phyloP scores from a whole-genome alignment of 2,888 invertebrate species.

The Macrophya alboannulata region DNA sequence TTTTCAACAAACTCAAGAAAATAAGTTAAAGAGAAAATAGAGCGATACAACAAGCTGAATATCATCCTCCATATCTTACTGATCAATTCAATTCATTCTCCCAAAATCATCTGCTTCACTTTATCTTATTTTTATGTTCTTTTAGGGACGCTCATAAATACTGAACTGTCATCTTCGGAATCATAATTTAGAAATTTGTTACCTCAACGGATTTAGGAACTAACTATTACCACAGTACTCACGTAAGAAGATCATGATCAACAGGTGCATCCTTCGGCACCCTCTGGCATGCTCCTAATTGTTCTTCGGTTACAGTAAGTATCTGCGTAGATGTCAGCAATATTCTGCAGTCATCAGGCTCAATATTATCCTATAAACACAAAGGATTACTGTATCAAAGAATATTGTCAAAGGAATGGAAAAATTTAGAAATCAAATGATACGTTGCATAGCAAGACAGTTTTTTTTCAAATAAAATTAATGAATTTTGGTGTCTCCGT shows the following conservation, averaged over 20 bases:
- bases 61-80: neutral
- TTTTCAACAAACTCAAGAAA: neutral
- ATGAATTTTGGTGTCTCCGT: neutral
- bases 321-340: constrained; percentile 85
- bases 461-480: constrained; percentile 23
- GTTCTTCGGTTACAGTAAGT: constrained; percentile 83
- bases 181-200: neutral
- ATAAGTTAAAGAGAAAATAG: neutral
- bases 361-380: constrained; percentile 76
- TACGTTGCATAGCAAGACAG: constrained; percentile 4
- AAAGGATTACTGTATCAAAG: constrained; percentile 45
- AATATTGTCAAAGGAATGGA: neutral
- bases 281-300: constrained; percentile 83
- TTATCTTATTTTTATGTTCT: neutral
- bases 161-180: neutral
- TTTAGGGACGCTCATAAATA: neutral
- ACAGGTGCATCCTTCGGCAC: constrained; percentile 85
- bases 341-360: constrained; percentile 85
- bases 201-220: neutral
- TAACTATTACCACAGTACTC: constrained; percentile 63
- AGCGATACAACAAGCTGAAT: neutral
- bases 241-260: constrained; percentile 84
- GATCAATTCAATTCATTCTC: neutral
- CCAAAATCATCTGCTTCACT: neutral
- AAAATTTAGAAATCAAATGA: neutral